phyloP scores from a whole-genome alignment of 2,113 vertebrate species.

The Rostratula benghalensis region DNA sequence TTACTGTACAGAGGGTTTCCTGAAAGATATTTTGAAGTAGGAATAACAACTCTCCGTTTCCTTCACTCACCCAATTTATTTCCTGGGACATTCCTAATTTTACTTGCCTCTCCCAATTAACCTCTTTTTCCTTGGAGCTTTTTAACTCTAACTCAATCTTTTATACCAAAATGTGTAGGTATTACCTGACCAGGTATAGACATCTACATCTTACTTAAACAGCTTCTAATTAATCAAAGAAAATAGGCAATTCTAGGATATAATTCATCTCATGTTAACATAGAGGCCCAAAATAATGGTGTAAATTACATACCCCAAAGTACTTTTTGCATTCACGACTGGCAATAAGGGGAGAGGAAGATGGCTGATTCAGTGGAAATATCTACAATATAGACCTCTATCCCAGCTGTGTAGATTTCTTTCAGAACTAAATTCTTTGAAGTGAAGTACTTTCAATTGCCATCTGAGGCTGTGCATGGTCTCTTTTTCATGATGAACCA shows the following conservation, averaged over 20 bases:
- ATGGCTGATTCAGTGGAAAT: background rate
- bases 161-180: background rate
- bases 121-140: background rate
- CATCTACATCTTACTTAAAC: background rate
- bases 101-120: background rate
- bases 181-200: background rate
- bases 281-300: background rate
- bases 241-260: background rate
- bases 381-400: background rate
- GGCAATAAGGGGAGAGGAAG: background rate
- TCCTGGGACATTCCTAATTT: background rate
- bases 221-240: background rate
- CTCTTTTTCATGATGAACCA: background rate
- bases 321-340: background rate
- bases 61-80: background rate
- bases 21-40: background rate
- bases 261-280: background rate
- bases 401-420: background rate
- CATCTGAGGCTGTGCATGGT: background rate
- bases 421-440: background rate
- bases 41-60: background rate
- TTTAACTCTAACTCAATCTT: background rate
- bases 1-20: background rate
- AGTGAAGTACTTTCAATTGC: accelerated
- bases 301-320: background rate